A percentile compares a stretch with the other conserved stretches of the same genome.
Conservation (phyloP, 2,888 invertebrate genomes). For the Furcula furcula region DNA sequence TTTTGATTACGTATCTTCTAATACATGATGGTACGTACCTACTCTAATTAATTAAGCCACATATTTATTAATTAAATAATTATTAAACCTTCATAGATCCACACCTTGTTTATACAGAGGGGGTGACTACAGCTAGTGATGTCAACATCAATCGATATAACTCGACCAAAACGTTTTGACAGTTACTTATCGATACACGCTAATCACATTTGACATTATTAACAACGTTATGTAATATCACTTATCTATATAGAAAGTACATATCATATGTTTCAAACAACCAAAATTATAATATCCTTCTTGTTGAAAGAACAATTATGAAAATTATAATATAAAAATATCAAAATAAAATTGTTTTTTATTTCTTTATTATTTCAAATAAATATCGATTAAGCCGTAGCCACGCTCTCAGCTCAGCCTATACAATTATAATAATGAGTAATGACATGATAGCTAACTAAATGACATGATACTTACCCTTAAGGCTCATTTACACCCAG, state of each 20-base stretch:
- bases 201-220: too few relatives aligned
- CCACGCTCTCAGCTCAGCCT: constrained; percentile 10
- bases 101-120: constrained; percentile 18
- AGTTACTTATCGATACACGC: background rate
- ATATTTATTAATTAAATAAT: constrained; percentile 30
- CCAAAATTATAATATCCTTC: too few relatives aligned
- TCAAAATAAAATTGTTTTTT: too few relatives aligned
- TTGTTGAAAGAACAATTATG: too few relatives aligned
- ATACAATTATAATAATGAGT: constrained; percentile 17
- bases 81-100: constrained; percentile 20
- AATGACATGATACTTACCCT: constrained; percentile 8
- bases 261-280: too few relatives aligned
- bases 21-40: constrained; percentile 45
- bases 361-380: too few relatives aligned
- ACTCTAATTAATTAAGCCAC: constrained; percentile 29
- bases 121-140: constrained; percentile 8
- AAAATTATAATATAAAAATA: too few relatives aligned
- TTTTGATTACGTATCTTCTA: constrained; percentile 51
- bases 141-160: background rate
- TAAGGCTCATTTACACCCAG: too few relatives aligned
- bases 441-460: constrained; percentile 23
- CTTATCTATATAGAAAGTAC: too few relatives aligned
- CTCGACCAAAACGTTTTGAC: background rate
- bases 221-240: too few relatives aligned
- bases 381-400: background rate